phyloP scores from a whole-genome alignment of 2,888 invertebrate genomes.

The Isotomurus palustris region DNA sequence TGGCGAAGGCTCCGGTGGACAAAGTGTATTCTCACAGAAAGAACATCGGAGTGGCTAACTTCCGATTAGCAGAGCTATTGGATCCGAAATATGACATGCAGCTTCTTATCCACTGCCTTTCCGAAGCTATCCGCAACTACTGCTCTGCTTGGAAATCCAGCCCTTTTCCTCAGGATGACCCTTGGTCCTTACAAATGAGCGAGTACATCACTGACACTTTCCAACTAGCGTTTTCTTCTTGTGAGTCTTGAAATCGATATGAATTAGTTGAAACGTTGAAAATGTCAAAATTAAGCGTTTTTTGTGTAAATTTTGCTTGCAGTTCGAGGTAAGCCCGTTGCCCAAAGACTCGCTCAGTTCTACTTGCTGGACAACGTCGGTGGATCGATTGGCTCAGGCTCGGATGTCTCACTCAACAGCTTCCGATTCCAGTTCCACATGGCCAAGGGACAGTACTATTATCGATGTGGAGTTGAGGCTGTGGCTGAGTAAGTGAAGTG shows the following conservation, averaged over 20 bases:
- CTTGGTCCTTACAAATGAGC: background rate
- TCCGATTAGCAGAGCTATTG: constrained; percentile 10
- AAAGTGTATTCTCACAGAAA: background rate
- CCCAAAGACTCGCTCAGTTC: background rate
- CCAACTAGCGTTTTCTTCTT: constrained; percentile 1
- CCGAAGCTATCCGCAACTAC: background rate
- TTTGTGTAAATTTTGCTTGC: too few relatives aligned
- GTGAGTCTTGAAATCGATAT: background rate
- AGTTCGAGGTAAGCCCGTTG: too few relatives aligned
- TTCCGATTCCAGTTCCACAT: background rate
- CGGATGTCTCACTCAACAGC: background rate
- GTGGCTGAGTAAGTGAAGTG: constrained; percentile 2
- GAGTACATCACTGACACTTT: constrained; percentile 1
- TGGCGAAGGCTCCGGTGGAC: background rate
- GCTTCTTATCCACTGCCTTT: background rate
- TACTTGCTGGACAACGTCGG: background rate
- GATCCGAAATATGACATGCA: background rate
- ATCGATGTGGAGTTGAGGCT: background rate
- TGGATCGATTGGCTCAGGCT: background rate
- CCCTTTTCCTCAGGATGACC: background rate
- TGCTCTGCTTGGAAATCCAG: background rate
- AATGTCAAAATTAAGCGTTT: background rate
- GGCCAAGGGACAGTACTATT: constrained; percentile 9
- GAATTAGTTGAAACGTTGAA: background rate
- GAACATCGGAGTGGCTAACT: constrained; percentile 12